Percentiles rank a stretch among this genome's conserved stretches.
Conservation (phyloP, 2,888 invertebrate genomes). For the Nomada lathburiana region DNA sequence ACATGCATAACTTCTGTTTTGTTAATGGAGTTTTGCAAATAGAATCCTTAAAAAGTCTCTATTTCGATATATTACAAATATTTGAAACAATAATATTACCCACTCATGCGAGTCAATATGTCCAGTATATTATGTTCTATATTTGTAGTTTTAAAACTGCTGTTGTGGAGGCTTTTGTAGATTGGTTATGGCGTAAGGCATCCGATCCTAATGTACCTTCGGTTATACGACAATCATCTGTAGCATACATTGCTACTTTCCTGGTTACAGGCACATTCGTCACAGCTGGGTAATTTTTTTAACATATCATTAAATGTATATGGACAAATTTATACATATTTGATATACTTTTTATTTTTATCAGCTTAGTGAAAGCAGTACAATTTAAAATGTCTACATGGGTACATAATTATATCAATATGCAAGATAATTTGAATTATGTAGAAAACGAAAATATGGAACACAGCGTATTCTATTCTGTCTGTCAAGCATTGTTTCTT, state of each 20-base stretch:
- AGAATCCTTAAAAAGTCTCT: constrained; percentile 84
- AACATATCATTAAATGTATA: not conserved
- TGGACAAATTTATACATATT: not conserved
- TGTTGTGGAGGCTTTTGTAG: constrained; percentile 88
- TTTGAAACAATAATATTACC: constrained; percentile 94
- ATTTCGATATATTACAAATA: constrained; percentile 87
- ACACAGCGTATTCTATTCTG: constrained; percentile 95
- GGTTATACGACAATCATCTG: constrained; percentile 89
- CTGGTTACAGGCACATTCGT: constrained; percentile 89
- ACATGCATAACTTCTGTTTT: constrained; percentile 88
- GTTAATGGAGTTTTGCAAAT: constrained; percentile 83
- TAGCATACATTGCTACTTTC: constrained; percentile 91
- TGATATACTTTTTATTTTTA: constrained; percentile 66
- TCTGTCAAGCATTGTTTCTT: constrained; percentile 97
- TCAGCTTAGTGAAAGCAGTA: constrained; percentile 86
- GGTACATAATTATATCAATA: constrained; percentile 93
- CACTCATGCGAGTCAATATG: constrained; percentile 92
- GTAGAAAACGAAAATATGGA: constrained; percentile 87
- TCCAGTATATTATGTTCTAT: constrained; percentile 92
- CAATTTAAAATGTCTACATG: constrained; percentile 91
- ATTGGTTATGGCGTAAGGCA: constrained; percentile 91
- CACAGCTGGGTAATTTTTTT: constrained; percentile 86
- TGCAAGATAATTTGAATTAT: constrained; percentile 87
- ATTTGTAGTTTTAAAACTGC: constrained; percentile 88
- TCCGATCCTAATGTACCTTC: constrained; percentile 88